These are phyloP conservation scores for Peromyscus aztecus DNA, from an alignment of 2,797 vertebrate species.

Conservation along the genomic window DNA sequence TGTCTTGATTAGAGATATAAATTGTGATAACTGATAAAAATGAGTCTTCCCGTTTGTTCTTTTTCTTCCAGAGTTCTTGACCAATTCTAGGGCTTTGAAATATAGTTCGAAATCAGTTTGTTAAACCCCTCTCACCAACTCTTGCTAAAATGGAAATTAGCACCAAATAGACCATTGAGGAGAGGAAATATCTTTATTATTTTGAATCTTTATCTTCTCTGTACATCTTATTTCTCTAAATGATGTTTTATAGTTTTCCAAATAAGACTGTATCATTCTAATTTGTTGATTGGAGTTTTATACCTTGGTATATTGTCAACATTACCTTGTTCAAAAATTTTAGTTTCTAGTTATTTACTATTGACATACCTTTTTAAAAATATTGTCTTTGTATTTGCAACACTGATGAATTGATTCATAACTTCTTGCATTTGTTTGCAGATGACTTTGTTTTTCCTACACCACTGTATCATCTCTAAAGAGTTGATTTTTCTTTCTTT, in stretches of 20 bases:
- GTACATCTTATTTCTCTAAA: constrained; percentile 8
- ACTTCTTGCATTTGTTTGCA: neutral
- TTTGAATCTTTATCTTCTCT: constrained; percentile 25
- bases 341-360: neutral
- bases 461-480: neutral
- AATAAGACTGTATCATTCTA: neutral
- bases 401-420: neutral
- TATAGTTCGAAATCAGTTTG: neutral
- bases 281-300: neutral
- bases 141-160: constrained; percentile 32
- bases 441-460: neutral
- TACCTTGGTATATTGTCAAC: neutral
- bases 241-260: neutral
- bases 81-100: neutral
- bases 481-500: no score
- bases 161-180: neutral
- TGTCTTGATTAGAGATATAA: neutral
- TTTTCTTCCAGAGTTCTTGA: neutral
- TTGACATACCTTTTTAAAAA: neutral
- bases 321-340: neutral
- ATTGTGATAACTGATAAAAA: constrained; percentile 11
- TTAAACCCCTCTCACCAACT: neutral
- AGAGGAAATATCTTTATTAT: neutral
- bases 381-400: neutral
- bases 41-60: neutral